phyloP scores from a whole-genome alignment of 1,140 invertebrate genomes.

The Chironomus striatipennis region DNA sequence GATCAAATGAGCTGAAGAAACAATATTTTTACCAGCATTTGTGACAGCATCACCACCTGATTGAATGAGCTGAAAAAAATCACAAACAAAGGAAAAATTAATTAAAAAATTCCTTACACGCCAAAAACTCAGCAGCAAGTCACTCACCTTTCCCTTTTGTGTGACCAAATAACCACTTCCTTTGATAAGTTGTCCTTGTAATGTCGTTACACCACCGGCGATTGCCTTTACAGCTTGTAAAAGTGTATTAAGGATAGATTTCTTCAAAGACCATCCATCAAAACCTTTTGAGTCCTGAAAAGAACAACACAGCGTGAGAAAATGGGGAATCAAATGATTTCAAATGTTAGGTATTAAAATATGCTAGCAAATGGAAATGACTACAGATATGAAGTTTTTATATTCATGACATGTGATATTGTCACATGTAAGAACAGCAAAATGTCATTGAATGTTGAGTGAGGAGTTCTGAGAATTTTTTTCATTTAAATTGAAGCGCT shows the following conservation, averaged over 20 bases:
- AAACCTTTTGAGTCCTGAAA: conserved; percentile 36
- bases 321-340: no score
- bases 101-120: background rate
- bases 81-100: background rate
- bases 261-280: conserved; percentile 67
- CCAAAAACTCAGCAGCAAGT: background rate
- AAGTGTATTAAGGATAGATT: conserved; percentile 66
- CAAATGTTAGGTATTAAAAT: no score
- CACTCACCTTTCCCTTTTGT: conserved; percentile 58
- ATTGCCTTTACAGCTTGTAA: conserved; percentile 77
- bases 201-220: conserved; percentile 69
- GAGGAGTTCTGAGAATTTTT: no score
- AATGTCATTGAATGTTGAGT: no score
- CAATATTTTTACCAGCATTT: conserved; percentile 11
- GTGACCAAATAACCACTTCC: conserved; percentile 65
- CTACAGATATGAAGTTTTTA: no score
- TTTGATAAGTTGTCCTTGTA: conserved; percentile 76
- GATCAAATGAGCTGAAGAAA: background rate
- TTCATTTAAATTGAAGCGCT: no score
- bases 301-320: background rate
- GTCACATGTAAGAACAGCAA: no score
- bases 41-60: background rate
- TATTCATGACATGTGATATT: no score
- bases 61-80: conserved; percentile 11
- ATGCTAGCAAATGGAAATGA: no score